Evolutionary conservation across 2,113 vertebrate genomes (phyloP).

Genomic region (Microtus oregoni): DNA sequence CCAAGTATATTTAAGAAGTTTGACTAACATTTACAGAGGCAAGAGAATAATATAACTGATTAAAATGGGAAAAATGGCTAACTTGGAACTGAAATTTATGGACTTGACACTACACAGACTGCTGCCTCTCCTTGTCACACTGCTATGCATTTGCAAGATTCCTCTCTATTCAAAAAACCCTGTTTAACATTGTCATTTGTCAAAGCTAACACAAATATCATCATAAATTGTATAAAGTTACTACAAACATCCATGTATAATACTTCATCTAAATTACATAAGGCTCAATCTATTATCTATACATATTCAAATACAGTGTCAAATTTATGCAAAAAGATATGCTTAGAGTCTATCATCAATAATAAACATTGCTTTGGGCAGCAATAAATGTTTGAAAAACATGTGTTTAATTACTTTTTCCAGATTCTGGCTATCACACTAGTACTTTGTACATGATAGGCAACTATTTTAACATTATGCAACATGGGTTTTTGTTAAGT

Average conservation of each 20-base stretch:
- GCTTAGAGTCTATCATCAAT: background rate
- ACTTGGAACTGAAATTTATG: background rate
- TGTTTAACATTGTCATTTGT: background rate
- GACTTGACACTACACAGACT: background rate
- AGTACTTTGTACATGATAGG: background rate
- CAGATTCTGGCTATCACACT: background rate
- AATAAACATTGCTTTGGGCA: background rate
- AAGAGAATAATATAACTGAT: slow-evolving; percentile 21
- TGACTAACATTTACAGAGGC: background rate
- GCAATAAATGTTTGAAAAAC: background rate
- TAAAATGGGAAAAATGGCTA: background rate
- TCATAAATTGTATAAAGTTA: background rate
- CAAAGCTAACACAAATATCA: background rate
- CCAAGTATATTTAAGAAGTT: background rate
- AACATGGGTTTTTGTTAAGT: background rate
- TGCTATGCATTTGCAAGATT: background rate
- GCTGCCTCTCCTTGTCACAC: background rate
- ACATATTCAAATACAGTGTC: background rate
- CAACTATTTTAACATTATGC: background rate
- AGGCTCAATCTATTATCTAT: background rate
- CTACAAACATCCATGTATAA: background rate
- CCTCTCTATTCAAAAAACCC: background rate
- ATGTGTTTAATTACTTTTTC: background rate
- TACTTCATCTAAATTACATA: background rate
- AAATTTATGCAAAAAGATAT: background rate